Conservation (phyloP, 2,888 invertebrate genomes). For the Drosophila eohydei region DNA sequence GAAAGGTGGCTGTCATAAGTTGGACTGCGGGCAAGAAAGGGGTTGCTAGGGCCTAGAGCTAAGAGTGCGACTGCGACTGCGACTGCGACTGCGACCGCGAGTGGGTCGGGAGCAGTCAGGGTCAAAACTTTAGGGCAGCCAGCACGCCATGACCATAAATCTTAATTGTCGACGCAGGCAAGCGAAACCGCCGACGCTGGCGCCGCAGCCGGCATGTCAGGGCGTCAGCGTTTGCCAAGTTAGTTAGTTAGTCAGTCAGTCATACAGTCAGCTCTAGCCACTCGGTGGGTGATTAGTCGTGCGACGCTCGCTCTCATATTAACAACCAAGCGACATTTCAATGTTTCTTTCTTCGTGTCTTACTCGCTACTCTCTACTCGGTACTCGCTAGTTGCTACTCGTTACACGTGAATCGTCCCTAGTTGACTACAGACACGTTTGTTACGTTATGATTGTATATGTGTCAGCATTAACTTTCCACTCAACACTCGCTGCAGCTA, state of each 20-base stretch:
- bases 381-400: constrained; percentile 1
- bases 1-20: constrained; percentile 20
- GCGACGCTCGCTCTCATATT: not conserved
- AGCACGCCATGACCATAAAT: constrained; percentile 77
- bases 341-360: not conserved
- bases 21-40: constrained; percentile 23
- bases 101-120: constrained; percentile 35
- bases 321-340: not conserved
- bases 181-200: constrained; percentile 58
- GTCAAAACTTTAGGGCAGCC: constrained; percentile 55
- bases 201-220: constrained; percentile 28
- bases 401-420: not conserved
- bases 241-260: constrained; percentile 31
- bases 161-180: constrained; percentile 75
- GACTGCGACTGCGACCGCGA: constrained; percentile 9
- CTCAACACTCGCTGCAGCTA: not conserved
- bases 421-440: not conserved
- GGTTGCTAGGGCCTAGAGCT: constrained; percentile 25
- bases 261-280: constrained; percentile 26
- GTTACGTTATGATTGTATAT: not conserved
- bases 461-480: not conserved
- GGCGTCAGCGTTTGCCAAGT: constrained; percentile 23
- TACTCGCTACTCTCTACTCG: constrained; percentile 9
- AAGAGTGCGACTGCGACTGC: constrained; percentile 13
- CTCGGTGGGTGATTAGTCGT: constrained; percentile 9